Evolutionary conservation across 2,888 invertebrate genomes (phyloP).

Genomic region (Timema podura): DNA sequence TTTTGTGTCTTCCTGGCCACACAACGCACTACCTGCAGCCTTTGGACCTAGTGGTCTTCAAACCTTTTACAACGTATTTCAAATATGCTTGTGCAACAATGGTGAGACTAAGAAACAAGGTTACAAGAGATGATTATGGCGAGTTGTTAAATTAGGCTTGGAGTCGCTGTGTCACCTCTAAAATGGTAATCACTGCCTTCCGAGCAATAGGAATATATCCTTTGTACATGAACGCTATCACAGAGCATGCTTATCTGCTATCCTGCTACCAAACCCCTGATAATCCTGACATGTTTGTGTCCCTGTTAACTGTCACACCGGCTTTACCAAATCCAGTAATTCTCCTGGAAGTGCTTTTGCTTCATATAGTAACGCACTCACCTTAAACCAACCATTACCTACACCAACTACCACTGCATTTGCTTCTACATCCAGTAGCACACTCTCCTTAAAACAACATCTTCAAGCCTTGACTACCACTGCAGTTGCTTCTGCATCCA

Average conservation of each 20-base stretch:
- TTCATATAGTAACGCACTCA: background rate
- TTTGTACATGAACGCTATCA: slow-evolving; percentile 27
- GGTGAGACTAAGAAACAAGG: background rate
- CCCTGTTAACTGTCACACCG: background rate
- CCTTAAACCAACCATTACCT: background rate
- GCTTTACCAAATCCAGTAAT: background rate
- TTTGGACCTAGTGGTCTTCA: slow-evolving; percentile 32
- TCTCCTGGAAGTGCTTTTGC: background rate
- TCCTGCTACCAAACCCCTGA: background rate
- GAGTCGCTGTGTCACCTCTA: slow-evolving; percentile 2
- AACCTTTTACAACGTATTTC: slow-evolving; percentile 35
- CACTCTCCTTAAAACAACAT: too few relatives aligned
- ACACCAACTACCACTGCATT: background rate
- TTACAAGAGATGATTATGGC: slow-evolving; percentile 9
- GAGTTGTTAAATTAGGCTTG: too few relatives aligned
- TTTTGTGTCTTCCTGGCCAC: slow-evolving; percentile 35
- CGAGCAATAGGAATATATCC: slow-evolving; percentile 31
- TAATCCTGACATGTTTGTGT: background rate
- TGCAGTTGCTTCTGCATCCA: too few relatives aligned
- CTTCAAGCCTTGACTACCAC: too few relatives aligned
- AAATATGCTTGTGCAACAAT: slow-evolving; percentile 30
- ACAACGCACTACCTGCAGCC: slow-evolving; percentile 31
- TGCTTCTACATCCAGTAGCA: background rate
- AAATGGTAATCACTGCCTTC: slow-evolving; percentile 29
- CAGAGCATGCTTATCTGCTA: slow-evolving; percentile 2